Base-by-base conservation (phyloP, 2,888 invertebrate species). In the Acanthosoma haemorrhoidale region DNA sequence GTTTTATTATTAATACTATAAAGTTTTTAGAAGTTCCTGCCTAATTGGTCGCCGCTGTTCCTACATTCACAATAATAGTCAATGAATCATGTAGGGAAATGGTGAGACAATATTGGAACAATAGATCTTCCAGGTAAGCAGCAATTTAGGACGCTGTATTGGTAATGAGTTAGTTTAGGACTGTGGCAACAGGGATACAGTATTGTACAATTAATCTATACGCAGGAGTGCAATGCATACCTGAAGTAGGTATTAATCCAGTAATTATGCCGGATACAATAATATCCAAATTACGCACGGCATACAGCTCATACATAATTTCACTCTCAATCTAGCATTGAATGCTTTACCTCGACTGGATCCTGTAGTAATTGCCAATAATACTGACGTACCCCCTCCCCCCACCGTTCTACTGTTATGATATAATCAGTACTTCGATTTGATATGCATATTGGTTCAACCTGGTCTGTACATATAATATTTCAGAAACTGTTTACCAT, bases 181-280 rank as follows among this genome's bases (percentile, higher is more conserved):
- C n/a, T n/a, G n/a, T n/a, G n/a, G n/a, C n/a, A n/a, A n/a, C n/a
- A n/a, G n/a, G n/a, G n/a, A n/a, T n/a, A n/a, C n/a, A n/a, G n/a
- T n/a, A n/a, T n/a, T n/a, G n/a, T n/a, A n/a, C 9, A 18, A 4
- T 25, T 63, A 39, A 63, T 63, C 25, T 25, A 63, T 21, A 36
- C 13, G 34, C 21, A 13, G 39, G 21, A 63, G 25, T 25, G 36
- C 34, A 38, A 63, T 63, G 63, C 63, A 63, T 63, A 63, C 63
- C 63, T 39, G 25, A 63, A 63, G 34, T 63, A 63, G 63, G 29
- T 34, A 63, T 34, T 63, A 63, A 36, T 63, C 38, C 39, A n/a
- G 21, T 39, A 63, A 63, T 63, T 63, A 63, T 38, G 13, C 21
- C 25, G 25, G 63, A 63, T 63, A 38, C 25, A 63, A 63, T 63